Evolutionary conservation across 2,888 invertebrate species (phyloP).

Genomic region (Drosophila setosimentum): DNA sequence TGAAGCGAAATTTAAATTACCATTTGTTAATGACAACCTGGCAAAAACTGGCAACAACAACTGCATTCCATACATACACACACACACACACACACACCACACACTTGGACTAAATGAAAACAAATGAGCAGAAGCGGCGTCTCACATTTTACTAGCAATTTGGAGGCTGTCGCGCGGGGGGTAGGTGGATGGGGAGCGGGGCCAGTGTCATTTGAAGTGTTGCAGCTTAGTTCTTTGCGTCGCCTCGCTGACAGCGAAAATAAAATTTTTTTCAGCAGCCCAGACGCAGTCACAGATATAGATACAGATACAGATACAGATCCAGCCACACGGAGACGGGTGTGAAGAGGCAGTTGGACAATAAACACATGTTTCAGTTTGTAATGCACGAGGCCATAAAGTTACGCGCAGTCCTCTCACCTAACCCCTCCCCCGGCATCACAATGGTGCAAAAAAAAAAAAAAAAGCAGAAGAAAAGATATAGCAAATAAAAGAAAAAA

Average conservation of each 20-base stretch:
- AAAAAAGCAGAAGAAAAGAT: not conserved
- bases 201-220: constrained; percentile 69
- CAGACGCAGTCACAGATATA: constrained; percentile 38
- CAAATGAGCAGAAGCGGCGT: constrained; percentile 48
- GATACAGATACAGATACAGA: not conserved
- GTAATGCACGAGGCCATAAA: constrained; percentile 77
- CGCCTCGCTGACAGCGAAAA: constrained; percentile 75
- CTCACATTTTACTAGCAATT: constrained; percentile 41
- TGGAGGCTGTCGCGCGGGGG: constrained; percentile 4
- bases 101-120: constrained; percentile 49
- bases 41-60: constrained; percentile 49
- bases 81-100: not conserved
- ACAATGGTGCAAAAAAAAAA: constrained; percentile 55
- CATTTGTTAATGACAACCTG: constrained; percentile 82
- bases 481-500: constrained; percentile 20
- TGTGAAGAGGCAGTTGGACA: constrained; percentile 56
- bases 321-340: constrained; percentile 1
- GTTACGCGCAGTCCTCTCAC: constrained; percentile 40
- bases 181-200: not conserved
- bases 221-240: constrained; percentile 61
- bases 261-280: constrained; percentile 58
- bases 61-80: constrained; percentile 36
- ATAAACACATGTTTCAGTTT: constrained; percentile 82
- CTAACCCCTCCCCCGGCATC: constrained; percentile 17
- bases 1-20: constrained; percentile 82